phyloP scores from a whole-genome alignment of 2,113 vertebrate genomes.

The Aplodontia rufa region DNA sequence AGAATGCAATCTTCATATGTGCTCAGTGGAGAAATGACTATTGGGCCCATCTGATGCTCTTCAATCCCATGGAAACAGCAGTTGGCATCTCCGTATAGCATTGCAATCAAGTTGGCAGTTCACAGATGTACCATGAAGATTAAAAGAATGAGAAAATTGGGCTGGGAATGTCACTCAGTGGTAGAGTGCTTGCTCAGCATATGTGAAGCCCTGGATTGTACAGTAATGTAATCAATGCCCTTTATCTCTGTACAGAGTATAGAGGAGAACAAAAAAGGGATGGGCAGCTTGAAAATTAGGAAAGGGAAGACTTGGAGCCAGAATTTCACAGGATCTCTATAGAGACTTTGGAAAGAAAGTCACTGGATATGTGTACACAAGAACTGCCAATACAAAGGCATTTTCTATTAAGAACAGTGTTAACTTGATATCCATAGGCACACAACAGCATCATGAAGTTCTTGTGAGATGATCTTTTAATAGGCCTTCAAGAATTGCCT shows the following conservation, averaged over 20 bases:
- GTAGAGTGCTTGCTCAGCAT: background rate
- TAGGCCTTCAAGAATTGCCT: background rate
- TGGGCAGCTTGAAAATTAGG: background rate
- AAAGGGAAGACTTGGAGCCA: background rate
- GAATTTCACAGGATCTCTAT: background rate
- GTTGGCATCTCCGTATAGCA: fast-evolving
- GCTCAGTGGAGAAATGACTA: background rate
- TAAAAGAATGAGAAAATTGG: background rate
- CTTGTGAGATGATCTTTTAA: background rate
- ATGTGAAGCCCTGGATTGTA: background rate
- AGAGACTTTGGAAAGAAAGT: background rate
- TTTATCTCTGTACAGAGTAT: background rate
- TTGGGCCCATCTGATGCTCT: background rate
- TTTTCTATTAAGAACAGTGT: background rate
- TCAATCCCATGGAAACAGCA: background rate
- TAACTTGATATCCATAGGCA: background rate
- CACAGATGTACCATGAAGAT: background rate
- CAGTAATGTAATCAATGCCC: background rate
- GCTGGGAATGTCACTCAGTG: background rate
- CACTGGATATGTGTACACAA: background rate
- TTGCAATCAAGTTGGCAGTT: background rate
- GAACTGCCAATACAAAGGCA: background rate
- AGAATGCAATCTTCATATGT: fast-evolving
- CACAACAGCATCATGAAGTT: background rate
- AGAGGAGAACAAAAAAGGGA: background rate